Percentiles rank a stretch among this genome's conserved stretches.
Evolutionary conservation across 2,113 vertebrate species (phyloP).

Genomic region (Anseranas semipalmata): DNA sequence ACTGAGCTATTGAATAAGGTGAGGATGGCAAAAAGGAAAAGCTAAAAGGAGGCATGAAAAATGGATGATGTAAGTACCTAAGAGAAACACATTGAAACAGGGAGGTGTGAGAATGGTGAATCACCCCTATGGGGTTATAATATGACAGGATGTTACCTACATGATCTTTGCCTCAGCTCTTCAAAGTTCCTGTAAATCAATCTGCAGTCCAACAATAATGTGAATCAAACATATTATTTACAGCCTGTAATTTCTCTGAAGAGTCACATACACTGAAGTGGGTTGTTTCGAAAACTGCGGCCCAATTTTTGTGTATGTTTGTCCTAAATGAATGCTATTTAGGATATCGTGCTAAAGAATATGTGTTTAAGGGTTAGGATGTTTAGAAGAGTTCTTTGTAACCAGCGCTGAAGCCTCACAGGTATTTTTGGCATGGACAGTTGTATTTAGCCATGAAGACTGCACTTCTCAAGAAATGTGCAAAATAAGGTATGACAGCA

Average conservation of each 20-base stretch:
- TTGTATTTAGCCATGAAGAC: slow-evolving; percentile 25
- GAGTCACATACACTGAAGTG: not conserved
- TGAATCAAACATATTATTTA: not conserved
- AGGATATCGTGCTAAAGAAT: not conserved
- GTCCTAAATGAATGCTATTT: not conserved
- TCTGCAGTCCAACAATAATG: not conserved
- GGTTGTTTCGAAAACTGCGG: not conserved
- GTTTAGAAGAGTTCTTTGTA: not conserved
- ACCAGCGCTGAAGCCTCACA: not conserved
- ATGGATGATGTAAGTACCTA: not conserved
- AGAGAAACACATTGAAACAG: not conserved
- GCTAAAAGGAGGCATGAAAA: not conserved
- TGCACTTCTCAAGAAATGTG: slow-evolving; percentile 24
- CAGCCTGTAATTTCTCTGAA: not conserved
- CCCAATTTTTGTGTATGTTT: not conserved
- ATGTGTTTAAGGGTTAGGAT: not conserved
- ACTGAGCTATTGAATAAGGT: not conserved
- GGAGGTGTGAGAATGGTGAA: not conserved
- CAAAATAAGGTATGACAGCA: slow-evolving; percentile 56
- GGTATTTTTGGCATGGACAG: slow-evolving; percentile 17
- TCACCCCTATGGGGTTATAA: not conserved
- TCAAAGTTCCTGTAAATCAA: not conserved
- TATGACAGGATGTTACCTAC: not conserved
- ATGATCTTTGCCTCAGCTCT: not conserved
- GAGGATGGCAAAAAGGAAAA: not conserved